Evolutionary conservation across 2,888 invertebrate species (phyloP).

Genomic region (Helobdella robusta): DNA sequence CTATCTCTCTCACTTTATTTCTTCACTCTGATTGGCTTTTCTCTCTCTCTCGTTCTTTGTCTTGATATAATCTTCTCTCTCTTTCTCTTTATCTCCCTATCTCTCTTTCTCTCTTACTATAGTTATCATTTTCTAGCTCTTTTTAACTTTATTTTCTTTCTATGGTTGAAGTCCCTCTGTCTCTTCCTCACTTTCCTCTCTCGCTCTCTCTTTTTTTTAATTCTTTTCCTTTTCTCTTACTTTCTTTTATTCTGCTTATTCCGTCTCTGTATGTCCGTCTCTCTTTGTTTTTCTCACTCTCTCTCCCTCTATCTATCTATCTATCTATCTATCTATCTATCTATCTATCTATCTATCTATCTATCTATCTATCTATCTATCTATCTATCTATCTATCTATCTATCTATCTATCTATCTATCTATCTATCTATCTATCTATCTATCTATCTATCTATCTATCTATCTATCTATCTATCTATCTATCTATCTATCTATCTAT

Average conservation of each 20-base stretch:
- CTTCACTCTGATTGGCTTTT: neutral
- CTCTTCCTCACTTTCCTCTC: slow-evolving; percentile 1
- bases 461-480: slow-evolving; percentile 5
- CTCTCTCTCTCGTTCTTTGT: neutral
- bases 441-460: slow-evolving; percentile 2
- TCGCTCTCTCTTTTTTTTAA: neutral
- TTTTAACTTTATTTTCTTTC: neutral
- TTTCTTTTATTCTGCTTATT: neutral
- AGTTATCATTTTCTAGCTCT: too few relatives aligned
- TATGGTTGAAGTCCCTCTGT: neutral
- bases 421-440: slow-evolving; percentile 4
- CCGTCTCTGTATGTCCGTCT: neutral
- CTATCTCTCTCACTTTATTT: too few relatives aligned
- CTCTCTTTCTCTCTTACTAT: neutral
- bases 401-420: slow-evolving; percentile 17
- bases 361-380: slow-evolving; percentile 8
- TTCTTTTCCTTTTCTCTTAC: neutral
- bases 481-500: neutral
- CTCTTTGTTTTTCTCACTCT: neutral
- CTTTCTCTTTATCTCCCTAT: neutral
- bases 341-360: slow-evolving; percentile 10
- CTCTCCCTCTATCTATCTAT: neutral
- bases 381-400: slow-evolving; percentile 12
- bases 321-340: neutral
- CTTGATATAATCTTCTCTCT: neutral